Conservation (phyloP, 2,888 invertebrate species). For the Amphipoea oculea region DNA sequence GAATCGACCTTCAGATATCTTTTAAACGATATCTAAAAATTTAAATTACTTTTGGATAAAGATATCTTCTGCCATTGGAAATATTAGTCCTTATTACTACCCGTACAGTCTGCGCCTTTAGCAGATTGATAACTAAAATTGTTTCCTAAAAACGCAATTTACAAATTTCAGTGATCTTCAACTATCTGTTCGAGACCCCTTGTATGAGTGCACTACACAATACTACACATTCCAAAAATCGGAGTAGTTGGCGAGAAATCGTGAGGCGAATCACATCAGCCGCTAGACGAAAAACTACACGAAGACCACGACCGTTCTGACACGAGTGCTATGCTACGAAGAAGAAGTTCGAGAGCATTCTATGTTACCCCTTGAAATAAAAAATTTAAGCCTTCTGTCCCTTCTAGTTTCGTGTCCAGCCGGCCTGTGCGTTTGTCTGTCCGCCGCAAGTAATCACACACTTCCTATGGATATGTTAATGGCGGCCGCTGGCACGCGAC, state of each 20-base stretch:
- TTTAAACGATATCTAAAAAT: too few relatives aligned
- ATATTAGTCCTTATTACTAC: too few relatives aligned
- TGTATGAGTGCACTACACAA: too few relatives aligned
- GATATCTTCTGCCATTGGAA: background rate
- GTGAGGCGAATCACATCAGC: background rate
- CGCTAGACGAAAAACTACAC: background rate
- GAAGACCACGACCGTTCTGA: background rate
- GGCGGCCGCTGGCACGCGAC: constrained; percentile 80
- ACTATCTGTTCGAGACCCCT: background rate
- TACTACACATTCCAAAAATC: too few relatives aligned
- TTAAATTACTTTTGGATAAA: background rate
- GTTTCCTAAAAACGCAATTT: background rate
- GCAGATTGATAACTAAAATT: background rate
- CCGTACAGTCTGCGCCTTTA: background rate
- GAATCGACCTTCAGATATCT: background rate
- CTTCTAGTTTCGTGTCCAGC: background rate
- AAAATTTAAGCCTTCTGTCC: constrained; percentile 28
- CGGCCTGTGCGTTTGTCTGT: constrained; percentile 77
- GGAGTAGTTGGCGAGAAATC: background rate
- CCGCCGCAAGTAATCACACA: constrained; percentile 80
- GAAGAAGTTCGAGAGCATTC: background rate
- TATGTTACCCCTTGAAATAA: background rate
- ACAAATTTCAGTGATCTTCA: background rate
- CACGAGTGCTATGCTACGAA: background rate
- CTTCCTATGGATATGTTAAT: constrained; percentile 87